These are phyloP conservation scores for Aurelia sp. DNA, from an alignment of 30 jellyfish, hydroid and myxozoan genomes.

Conservation along the genomic window DNA sequence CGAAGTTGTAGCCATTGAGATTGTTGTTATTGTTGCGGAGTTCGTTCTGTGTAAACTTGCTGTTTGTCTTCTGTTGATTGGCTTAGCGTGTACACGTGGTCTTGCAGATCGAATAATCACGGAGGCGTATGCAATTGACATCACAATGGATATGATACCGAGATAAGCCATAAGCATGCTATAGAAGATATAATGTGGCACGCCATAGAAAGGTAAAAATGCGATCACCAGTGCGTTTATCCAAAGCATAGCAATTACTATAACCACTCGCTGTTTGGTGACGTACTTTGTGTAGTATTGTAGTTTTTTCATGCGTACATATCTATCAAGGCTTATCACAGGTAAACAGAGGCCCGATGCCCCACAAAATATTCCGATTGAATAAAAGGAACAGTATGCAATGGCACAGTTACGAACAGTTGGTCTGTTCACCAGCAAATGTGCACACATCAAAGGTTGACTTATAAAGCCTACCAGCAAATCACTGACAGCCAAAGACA, in stretches of 20 bases:
- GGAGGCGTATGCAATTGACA: conserved; percentile 39
- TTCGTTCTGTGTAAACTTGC: too few relatives aligned
- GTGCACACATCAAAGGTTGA: conserved; percentile 1
- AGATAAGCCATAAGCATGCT: conserved; percentile 21
- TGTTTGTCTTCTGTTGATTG: too few relatives aligned
- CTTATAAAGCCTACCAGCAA: too few relatives aligned
- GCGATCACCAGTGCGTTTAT: conserved; percentile 26
- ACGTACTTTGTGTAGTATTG: conserved; percentile 46
- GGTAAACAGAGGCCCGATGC: too few relatives aligned
- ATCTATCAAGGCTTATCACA: not conserved
- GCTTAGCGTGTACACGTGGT: not conserved
- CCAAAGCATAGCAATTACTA: conserved; percentile 34
- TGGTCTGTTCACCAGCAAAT: not conserved
- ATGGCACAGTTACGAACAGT: too few relatives aligned
- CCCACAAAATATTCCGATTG: conserved; percentile 8
- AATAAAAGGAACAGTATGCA: not conserved
- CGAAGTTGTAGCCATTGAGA: too few relatives aligned
- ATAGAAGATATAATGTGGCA: conserved; percentile 25
- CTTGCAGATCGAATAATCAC: conserved; percentile 1
- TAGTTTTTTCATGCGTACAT: conserved; percentile 55
- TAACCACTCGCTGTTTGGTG: conserved; percentile 33
- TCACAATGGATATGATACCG: conserved; percentile 3
- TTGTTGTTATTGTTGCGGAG: too few relatives aligned
- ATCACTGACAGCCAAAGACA: too few relatives aligned
- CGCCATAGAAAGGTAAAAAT: conserved; percentile 30